These are phyloP conservation scores for Denticeps clupeoides DNA, from an alignment of 2,797 vertebrate genomes.

Conservation along the genomic window DNA sequence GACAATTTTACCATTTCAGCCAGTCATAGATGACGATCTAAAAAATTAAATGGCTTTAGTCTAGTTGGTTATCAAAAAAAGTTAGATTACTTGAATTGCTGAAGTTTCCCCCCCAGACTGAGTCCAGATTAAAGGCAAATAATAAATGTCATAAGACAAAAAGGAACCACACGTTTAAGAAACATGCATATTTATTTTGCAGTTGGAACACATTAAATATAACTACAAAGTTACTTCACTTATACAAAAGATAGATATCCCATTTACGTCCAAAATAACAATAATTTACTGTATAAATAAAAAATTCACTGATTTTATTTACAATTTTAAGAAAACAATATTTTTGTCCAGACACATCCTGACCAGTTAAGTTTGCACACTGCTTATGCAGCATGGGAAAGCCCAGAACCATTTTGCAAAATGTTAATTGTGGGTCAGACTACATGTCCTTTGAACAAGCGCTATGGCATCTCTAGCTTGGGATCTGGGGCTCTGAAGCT, in stretches of 20 bases:
- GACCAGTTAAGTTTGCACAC: no score
- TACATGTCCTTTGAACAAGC: no score
- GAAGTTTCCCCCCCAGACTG: no score
- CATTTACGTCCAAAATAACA: constrained; percentile 71
- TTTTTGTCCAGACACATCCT: no score
- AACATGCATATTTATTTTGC: constrained; percentile 77
- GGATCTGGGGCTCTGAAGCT: not conserved
- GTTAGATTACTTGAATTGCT: no score
- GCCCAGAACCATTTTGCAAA: constrained; percentile 30
- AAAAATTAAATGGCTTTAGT: no score
- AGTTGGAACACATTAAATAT: constrained; percentile 70
- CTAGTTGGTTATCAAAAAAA: no score
- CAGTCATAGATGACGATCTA: no score
- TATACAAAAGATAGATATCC: constrained; percentile 74
- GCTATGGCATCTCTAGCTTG: constrained; percentile 25
- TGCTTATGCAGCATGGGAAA: constrained; percentile 31
- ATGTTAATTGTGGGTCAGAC: constrained; percentile 22
- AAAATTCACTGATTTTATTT: constrained; percentile 64
- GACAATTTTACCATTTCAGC: no score
- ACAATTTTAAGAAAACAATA: constrained; percentile 60
- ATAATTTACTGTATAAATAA: constrained; percentile 83
- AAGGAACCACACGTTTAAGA: constrained; percentile 40
- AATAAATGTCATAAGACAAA: constrained; percentile 26
- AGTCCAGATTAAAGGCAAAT: no score
- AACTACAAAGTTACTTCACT: constrained; percentile 70